Conservation (phyloP, 2,888 invertebrate species). For the Cosmia trapezina region DNA sequence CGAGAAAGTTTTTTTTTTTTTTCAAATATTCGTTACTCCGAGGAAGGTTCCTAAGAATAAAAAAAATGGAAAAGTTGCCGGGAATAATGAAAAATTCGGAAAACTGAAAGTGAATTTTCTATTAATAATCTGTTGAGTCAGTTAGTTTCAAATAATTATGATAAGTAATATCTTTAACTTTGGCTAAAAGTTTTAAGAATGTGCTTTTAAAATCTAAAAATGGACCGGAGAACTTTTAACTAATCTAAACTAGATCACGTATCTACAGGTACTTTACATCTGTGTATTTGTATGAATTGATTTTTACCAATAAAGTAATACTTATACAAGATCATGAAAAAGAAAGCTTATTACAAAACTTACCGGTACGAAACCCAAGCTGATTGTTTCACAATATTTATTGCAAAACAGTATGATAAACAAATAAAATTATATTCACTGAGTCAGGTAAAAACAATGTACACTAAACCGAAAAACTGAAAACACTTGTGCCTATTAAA, state of each 20-base stretch:
- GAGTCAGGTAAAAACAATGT: conserved; percentile 6
- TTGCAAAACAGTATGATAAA: conserved; percentile 4
- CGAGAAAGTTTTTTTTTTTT: too few species aligned
- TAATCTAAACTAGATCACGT: too few species aligned
- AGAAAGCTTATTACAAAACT: conserved; percentile 36
- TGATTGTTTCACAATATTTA: conserved; percentile 41
- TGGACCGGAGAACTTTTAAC: not conserved
- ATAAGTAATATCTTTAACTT: not conserved
- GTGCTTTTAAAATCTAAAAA: not conserved
- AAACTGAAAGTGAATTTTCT: too few species aligned
- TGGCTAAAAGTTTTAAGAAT: not conserved
- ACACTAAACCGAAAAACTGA: conserved; percentile 28
- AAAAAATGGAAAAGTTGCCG: too few species aligned
- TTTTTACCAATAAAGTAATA: not conserved
- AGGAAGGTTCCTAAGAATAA: too few species aligned
- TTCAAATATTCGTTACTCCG: too few species aligned
- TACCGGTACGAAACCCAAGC: conserved; percentile 41
- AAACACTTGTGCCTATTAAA: conserved; percentile 16
- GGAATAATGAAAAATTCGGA: too few species aligned
- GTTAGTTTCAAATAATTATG: not conserved
- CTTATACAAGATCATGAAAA: not conserved
- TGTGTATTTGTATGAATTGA: not conserved
- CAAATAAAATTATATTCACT: conserved; percentile 34
- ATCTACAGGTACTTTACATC: not conserved
- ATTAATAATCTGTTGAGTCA: too few species aligned